These are phyloP conservation scores for Pyrocoelia pectoralis DNA, from an alignment of 2,888 invertebrate species.

Conservation along the genomic window DNA sequence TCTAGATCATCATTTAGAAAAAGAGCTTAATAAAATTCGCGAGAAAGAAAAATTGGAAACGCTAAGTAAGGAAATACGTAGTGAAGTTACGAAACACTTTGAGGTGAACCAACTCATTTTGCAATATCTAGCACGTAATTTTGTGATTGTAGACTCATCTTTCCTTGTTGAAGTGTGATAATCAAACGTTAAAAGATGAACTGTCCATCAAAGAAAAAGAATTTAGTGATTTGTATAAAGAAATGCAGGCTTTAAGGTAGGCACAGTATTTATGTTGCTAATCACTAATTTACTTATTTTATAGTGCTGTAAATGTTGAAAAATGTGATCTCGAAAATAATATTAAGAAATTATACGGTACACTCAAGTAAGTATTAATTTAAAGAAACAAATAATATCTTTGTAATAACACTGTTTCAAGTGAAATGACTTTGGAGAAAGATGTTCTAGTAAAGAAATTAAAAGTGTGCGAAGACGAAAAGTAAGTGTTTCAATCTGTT, in stretches of 20 bases:
- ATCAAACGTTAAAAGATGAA: not conserved
- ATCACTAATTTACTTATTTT: not conserved
- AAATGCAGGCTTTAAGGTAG: not conserved
- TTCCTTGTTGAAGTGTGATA: not conserved
- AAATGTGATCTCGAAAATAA: not conserved
- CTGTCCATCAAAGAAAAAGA: not conserved
- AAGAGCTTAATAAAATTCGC: constrained; percentile 21
- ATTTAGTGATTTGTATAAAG: not conserved
- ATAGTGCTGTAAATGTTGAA: not conserved
- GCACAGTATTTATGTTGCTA: not conserved
- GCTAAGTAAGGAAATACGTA: constrained; percentile 12
- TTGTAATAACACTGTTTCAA: not conserved
- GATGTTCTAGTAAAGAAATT: not conserved
- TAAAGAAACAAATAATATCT: not conserved
- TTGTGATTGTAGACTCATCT: not conserved
- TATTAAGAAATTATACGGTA: not conserved
- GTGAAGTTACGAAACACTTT: not conserved
- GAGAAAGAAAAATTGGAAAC: constrained; percentile 17
- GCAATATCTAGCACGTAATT: too few relatives aligned
- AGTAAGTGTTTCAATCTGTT: not conserved
- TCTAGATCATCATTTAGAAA: constrained; percentile 13
- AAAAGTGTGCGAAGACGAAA: not conserved
- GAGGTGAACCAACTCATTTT: too few relatives aligned
- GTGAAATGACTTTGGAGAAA: not conserved
- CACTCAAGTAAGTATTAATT: not conserved